A percentile compares a stretch with the other conserved stretches of the same genome.
These are phyloP conservation scores for Epicampocera succincta DNA, from an alignment of 2,888 invertebrate species.

Conservation along the genomic window DNA sequence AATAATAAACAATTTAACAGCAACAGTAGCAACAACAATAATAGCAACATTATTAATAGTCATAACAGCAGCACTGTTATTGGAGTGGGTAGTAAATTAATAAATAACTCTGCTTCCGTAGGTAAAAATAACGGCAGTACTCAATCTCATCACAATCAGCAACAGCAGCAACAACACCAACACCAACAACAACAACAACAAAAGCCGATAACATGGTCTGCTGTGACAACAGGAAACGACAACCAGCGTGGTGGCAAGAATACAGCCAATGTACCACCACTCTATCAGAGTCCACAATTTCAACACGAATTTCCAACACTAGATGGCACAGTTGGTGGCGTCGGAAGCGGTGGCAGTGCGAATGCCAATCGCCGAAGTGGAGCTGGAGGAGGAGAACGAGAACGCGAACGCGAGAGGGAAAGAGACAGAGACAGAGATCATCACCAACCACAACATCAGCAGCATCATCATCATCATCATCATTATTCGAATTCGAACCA, in stretches of 20 bases:
- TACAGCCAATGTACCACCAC: constrained; percentile 83
- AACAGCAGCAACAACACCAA: constrained; percentile 35
- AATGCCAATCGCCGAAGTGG: constrained; percentile 73
- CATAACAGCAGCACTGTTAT: constrained; percentile 72
- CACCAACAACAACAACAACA: constrained; percentile 74
- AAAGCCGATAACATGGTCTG: constrained; percentile 85
- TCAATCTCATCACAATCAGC: constrained; percentile 71
- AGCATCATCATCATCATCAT: constrained; percentile 71
- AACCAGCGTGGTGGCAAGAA: constrained; percentile 74
- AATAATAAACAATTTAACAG: constrained; percentile 62
- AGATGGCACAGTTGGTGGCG: constrained; percentile 83
- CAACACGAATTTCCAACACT: constrained; percentile 97
- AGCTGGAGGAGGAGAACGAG: constrained; percentile 48
- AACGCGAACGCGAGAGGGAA: constrained; percentile 71
- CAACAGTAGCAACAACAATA: constrained; percentile 68
- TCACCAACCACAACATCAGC: constrained; percentile 67
- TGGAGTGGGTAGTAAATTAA: constrained; percentile 72
- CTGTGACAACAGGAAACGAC: constrained; percentile 83
- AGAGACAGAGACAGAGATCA: constrained; percentile 78
- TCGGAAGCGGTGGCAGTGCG: constrained; percentile 73
- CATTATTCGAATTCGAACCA: constrained; percentile 73
- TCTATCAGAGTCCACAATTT: constrained; percentile 93
- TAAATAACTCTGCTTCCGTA: constrained; percentile 71
- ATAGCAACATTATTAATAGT: constrained; percentile 70
- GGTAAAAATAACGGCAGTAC: constrained; percentile 70